A percentile compares a stretch with the other conserved stretches of the same genome.
These are phyloP conservation scores for Semotilus atromaculatus DNA, from an alignment of 2,797 vertebrate genomes.

Conservation along the genomic window DNA sequence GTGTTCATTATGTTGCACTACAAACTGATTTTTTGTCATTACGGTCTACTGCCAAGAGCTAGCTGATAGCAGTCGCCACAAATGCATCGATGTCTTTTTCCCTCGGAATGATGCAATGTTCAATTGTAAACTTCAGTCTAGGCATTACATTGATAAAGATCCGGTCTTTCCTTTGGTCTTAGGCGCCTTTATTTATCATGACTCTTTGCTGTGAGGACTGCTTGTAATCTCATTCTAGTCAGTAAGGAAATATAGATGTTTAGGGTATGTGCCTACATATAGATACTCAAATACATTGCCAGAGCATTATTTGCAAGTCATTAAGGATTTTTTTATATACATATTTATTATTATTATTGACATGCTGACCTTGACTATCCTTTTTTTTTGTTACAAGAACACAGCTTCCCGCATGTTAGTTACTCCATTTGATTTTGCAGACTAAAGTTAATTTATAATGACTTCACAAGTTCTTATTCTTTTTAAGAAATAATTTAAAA, in stretches of 20 bases:
- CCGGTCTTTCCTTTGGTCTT: neutral
- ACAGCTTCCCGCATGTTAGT: neutral
- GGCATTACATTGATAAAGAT: conserved; percentile 16
- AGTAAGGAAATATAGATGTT: conserved; percentile 21
- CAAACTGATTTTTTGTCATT: conserved; percentile 13
- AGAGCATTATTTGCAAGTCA: conserved; percentile 37
- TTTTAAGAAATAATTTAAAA: neutral
- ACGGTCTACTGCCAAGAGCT: neutral
- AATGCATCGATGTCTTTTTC: conserved; percentile 5
- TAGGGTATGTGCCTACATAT: neutral
- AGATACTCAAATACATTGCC: conserved; percentile 18
- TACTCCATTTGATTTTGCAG: neutral
- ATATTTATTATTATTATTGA: neutral
- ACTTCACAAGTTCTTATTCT: neutral
- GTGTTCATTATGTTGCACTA: neutral
- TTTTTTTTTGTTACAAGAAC: neutral
- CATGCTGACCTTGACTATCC: neutral
- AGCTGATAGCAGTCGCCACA: conserved; percentile 3
- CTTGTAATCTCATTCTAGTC: conserved; percentile 27
- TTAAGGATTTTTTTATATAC: neutral
- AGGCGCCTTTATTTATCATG: neutral
- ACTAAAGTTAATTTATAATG: neutral
- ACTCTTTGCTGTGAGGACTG: conserved; percentile 23
- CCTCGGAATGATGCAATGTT: conserved; percentile 23
- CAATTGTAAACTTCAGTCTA: neutral